phyloP scores from a whole-genome alignment of 2,797 vertebrate genomes.

The Brotula barbata region DNA sequence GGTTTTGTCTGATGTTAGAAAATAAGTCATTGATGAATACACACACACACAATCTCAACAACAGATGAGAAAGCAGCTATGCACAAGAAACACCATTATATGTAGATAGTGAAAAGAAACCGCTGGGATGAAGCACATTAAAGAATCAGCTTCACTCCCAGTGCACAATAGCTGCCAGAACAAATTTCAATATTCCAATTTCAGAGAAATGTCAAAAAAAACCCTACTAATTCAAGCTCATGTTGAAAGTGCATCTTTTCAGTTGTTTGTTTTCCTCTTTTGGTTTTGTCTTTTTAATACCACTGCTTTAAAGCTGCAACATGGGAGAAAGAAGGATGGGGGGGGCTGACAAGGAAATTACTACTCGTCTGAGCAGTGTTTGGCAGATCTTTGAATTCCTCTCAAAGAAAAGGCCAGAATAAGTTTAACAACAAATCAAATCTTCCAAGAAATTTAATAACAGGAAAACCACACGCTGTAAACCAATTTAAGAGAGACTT shows the following conservation, averaged over 20 bases:
- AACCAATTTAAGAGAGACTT: background rate
- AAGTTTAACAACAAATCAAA: slow-evolving; percentile 12
- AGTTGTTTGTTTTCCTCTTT: slow-evolving; percentile 6
- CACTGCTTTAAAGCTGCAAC: slow-evolving; percentile 19
- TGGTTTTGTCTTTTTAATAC: slow-evolving; percentile 26
- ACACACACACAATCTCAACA: slow-evolving; percentile 8
- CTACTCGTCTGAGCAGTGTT: slow-evolving; percentile 5
- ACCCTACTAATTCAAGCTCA: slow-evolving; percentile 5
- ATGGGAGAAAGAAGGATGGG: slow-evolving; percentile 21
- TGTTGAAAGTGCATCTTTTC: background rate
- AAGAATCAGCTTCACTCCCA: slow-evolving; percentile 6
- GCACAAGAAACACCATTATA: slow-evolving; percentile 10
- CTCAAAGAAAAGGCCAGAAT: slow-evolving; percentile 16
- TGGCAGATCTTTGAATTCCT: slow-evolving; percentile 14
- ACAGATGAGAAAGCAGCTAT: slow-evolving; percentile 14
- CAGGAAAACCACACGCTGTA: background rate
- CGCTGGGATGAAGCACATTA: background rate
- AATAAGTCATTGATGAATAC: slow-evolving; percentile 28
- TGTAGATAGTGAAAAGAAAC: slow-evolving; percentile 10
- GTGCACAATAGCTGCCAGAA: background rate
- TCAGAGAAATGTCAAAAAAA: slow-evolving; percentile 6
- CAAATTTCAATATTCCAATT: slow-evolving; percentile 3
- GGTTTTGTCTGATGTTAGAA: slow-evolving; percentile 45
- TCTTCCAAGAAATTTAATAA: slow-evolving; percentile 16
- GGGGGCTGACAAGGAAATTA: slow-evolving; percentile 35